Evolutionary conservation across 2,797 vertebrate genomes (phyloP).

Genomic region (Pagetopsis macropterus): DNA sequence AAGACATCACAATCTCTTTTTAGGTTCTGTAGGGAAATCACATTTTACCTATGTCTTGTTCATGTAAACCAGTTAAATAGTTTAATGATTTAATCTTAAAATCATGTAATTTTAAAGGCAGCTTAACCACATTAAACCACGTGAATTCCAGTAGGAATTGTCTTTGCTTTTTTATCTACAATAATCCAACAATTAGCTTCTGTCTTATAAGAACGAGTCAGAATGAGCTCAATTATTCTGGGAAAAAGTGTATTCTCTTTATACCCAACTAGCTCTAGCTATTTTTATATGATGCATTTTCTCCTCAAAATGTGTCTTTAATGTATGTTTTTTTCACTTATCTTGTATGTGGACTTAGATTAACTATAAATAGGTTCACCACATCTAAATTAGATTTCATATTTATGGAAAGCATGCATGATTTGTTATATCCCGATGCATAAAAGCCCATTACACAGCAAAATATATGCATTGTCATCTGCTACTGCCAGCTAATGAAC

Average conservation of each 20-base stretch:
- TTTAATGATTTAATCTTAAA: not conserved
- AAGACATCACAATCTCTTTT: not conserved
- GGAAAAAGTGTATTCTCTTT: not conserved
- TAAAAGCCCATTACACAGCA: not conserved
- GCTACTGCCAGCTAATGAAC: constrained; percentile 9
- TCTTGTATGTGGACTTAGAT: not conserved
- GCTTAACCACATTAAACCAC: not conserved
- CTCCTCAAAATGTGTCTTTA: not conserved
- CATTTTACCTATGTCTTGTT: not conserved
- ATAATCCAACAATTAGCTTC: not conserved
- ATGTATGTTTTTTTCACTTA: not conserved
- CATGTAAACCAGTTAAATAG: constrained; percentile 1
- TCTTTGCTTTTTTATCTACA: not conserved
- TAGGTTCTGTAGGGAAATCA: not conserved
- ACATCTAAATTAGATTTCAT: not conserved
- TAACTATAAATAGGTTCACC: not conserved
- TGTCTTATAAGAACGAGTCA: no score
- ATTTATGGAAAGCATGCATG: not conserved
- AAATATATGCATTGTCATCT: not conserved
- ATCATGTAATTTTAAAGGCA: not conserved
- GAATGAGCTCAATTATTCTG: not conserved
- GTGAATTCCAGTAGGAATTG: not conserved
- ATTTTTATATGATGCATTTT: not conserved
- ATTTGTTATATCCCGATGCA: not conserved
- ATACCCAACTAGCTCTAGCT: not conserved